Base-by-base conservation (phyloP, 2,113 vertebrate genomes). In the Lonchura striata region DNA sequence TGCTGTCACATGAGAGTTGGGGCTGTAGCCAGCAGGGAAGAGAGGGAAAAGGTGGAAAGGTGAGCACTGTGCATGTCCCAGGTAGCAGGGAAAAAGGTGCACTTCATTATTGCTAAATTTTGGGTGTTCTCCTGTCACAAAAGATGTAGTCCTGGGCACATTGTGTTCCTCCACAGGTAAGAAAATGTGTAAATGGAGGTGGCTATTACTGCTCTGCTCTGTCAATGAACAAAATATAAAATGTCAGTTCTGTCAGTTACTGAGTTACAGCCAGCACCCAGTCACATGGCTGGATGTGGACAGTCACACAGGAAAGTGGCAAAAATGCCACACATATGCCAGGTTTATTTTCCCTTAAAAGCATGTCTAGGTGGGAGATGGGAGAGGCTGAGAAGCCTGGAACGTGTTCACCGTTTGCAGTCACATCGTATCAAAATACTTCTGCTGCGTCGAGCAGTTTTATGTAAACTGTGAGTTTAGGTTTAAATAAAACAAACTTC, bases 401-500 rank as follows among this genome's bases (percentile, higher is more conserved):
- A 75, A 64, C 39, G 5, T 1, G 2, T 31, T 84, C 53, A 31
- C 76, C 23, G 0, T 39, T 78, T 82, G 39, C 47, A 78, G 72
- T 92, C 69, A 56, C 2, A 6, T 49, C 8, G 3, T 35, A 72
- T 82, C 90, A 41, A 88, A 92, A 82, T 82, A 57, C 53, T 44
- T 61, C 27, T 69, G 64, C 92, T 74, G 63, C 18, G 5, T 14
- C 5, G 54, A 92, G 75, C 31, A 15, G 69, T 66, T 92, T 60
- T 53, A 37, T 77, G 54, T 95, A 79, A 94, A 94, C 78, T 46
- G 19, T 72, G 65, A 71, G 68, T 76, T 95, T 75, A 86, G 72
- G 30, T 90, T 90, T 88, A 91, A 94, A 79, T 72, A 87, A 90
- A 94, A 91, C 70, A 95, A 92, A 87, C 87, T 92, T 95, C 75